These are phyloP conservation scores for Epizoanthus rinbou DNA, from an alignment of 92 coral and sea anemone genomes.

Conservation along the genomic window DNA sequence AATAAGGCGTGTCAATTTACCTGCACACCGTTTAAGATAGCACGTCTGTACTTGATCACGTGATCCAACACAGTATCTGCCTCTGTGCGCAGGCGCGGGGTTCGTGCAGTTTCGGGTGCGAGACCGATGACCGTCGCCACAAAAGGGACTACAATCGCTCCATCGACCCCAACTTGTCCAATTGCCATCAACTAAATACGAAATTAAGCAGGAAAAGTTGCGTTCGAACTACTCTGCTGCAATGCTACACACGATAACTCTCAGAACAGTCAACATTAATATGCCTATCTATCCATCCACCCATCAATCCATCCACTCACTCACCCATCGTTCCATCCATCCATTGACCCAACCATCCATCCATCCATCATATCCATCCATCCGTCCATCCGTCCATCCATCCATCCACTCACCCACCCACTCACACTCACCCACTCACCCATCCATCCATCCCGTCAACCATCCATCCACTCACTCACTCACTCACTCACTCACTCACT, in stretches of 20 bases:
- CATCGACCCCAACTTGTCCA: conserved; percentile 37
- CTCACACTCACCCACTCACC: too few species aligned
- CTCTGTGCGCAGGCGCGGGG: conserved; percentile 36
- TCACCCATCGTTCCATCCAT: too few species aligned
- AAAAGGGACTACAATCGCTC: conserved; percentile 10
- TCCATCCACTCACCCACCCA: too few species aligned
- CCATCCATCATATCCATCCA: too few species aligned
- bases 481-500: too few species aligned
- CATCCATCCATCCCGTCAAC: too few species aligned
- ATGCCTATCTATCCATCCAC: not conserved
- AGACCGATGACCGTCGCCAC: conserved; percentile 31
- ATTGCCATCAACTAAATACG: conserved; percentile 19
- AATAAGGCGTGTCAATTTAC: not conserved
- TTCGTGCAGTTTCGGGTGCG: conserved; percentile 25
- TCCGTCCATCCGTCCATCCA: too few species aligned
- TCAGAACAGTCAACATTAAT: not conserved
- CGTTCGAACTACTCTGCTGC: too few species aligned
- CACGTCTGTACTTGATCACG: conserved; percentile 28
- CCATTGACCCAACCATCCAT: too few species aligned
- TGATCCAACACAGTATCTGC: conserved; percentile 3
- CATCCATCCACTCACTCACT: too few species aligned
- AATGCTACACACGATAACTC: too few species aligned
- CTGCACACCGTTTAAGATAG: conserved; percentile 26
- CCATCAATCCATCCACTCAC: too few species aligned
- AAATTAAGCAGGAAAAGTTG: not conserved